Conservation (phyloP, 2,113 vertebrate genomes). For the Proteles cristata region DNA sequence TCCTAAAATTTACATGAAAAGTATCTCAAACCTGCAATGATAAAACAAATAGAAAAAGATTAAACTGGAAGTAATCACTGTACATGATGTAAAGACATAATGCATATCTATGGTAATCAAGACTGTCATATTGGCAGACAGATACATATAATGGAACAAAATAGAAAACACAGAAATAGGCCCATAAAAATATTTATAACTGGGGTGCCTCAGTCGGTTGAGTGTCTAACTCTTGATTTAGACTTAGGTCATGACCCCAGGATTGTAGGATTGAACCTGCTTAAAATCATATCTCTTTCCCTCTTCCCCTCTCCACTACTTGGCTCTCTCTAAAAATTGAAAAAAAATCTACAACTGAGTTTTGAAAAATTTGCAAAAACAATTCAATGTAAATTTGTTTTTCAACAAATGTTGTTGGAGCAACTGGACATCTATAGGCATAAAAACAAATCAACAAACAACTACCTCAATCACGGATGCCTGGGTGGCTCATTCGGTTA, state of each 20-base stretch:
- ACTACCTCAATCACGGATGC: too few species aligned
- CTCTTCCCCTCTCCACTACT: too few species aligned
- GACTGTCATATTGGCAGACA: not conserved
- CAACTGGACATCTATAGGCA: not conserved
- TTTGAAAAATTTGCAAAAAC: not conserved
- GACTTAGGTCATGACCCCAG: too few species aligned
- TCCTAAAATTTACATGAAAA: not conserved
- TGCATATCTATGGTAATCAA: not conserved
- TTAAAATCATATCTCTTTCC: too few species aligned
- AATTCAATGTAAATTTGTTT: not conserved
- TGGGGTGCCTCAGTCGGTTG: too few species aligned
- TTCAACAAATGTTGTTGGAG: not conserved
- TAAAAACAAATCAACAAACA: not conserved
- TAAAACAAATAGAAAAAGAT: not conserved
- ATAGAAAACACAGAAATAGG: not conserved
- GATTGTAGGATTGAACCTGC: too few species aligned
- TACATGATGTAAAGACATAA: not conserved
- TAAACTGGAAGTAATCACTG: not conserved
- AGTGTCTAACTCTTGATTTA: too few species aligned
- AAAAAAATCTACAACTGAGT: not conserved
- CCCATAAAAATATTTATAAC: not conserved
- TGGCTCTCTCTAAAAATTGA: too few species aligned
- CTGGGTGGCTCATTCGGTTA: too few species aligned
- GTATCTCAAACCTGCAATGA: not conserved
- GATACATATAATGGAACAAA: not conserved